These are phyloP conservation scores for Forbesichthys agassizii DNA, from an alignment of 2,113 vertebrate species.

Conservation along the genomic window DNA sequence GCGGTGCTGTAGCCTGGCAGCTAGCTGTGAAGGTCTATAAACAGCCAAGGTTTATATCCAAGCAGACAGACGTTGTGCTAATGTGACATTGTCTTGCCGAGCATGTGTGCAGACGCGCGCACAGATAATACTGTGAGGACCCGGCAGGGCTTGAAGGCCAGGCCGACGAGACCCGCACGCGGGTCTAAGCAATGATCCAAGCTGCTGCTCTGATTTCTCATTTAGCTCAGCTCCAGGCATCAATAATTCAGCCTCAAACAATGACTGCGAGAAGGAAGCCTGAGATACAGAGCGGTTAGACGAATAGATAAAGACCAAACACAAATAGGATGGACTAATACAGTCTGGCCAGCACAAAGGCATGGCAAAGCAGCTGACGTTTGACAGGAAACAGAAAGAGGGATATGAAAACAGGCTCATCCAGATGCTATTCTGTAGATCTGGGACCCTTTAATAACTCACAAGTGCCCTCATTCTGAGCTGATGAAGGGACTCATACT, in stretches of 20 bases:
- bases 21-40: not conserved
- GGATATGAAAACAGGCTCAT: constrained; percentile 27
- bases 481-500: constrained; percentile 16
- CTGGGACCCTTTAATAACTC: not conserved
- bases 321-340: constrained; percentile 13
- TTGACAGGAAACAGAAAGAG: constrained; percentile 21
- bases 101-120: not conserved
- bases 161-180: not conserved
- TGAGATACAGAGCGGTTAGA: constrained; percentile 39
- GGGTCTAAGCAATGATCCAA: too few species aligned
- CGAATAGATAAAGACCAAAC: constrained; percentile 39
- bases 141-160: constrained; percentile 1
- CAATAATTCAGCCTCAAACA: constrained; percentile 74
- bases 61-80: constrained; percentile 1
- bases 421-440: constrained; percentile 19
- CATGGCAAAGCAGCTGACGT: constrained; percentile 35
- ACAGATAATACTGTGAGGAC: not conserved
- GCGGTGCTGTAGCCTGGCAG: too few species aligned
- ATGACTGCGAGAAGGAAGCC: constrained; percentile 46
- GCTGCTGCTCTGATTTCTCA: constrained; percentile 65
- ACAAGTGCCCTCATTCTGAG: constrained; percentile 33
- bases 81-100: not conserved
- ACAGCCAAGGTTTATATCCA: not conserved
- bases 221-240: constrained; percentile 62
- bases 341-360: constrained; percentile 43